A percentile compares a stretch with the other conserved stretches of the same genome.
phyloP scores from a whole-genome alignment of 2,113 vertebrate genomes.

The Astur gentilis region DNA sequence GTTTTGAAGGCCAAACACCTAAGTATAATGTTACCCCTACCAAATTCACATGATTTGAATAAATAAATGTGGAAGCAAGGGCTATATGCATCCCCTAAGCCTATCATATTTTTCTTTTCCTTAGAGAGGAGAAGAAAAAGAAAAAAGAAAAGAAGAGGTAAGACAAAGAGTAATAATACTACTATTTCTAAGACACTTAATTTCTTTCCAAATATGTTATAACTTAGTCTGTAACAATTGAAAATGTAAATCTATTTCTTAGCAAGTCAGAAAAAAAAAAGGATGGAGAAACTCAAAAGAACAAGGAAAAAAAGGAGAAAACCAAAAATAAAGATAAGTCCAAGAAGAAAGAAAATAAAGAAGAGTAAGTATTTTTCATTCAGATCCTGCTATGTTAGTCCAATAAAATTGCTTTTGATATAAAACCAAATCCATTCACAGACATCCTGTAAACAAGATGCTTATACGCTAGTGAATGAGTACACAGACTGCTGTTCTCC shows the following conservation, averaged over 20 bases:
- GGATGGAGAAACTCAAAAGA: constrained; percentile 70
- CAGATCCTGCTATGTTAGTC: not conserved
- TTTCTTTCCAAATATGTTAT: not conserved
- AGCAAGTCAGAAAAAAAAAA: constrained; percentile 74
- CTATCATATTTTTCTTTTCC: constrained; percentile 10
- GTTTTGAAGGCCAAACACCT: not conserved
- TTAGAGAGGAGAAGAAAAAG: constrained; percentile 77
- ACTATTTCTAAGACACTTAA: not conserved
- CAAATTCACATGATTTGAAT: not conserved
- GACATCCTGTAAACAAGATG: not conserved
- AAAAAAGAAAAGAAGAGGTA: constrained; percentile 77
- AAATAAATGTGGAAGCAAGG: not conserved
- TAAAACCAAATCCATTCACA: not conserved
- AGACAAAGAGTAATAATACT: not conserved
- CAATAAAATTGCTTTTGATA: not conserved
- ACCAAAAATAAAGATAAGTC: constrained; percentile 58
- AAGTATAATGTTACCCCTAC: not conserved
- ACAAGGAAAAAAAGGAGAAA: constrained; percentile 70
- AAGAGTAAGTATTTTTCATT: constrained; percentile 70
- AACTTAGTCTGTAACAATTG: not conserved
- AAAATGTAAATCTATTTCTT: constrained; percentile 28
- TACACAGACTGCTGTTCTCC: not conserved
- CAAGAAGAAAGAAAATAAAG: constrained; percentile 73
- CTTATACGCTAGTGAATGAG: not conserved
- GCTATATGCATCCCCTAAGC: not conserved